These are phyloP conservation scores for Hylaeus anthracinus DNA, from an alignment of 1,140 invertebrate species.

Conservation along the genomic window DNA sequence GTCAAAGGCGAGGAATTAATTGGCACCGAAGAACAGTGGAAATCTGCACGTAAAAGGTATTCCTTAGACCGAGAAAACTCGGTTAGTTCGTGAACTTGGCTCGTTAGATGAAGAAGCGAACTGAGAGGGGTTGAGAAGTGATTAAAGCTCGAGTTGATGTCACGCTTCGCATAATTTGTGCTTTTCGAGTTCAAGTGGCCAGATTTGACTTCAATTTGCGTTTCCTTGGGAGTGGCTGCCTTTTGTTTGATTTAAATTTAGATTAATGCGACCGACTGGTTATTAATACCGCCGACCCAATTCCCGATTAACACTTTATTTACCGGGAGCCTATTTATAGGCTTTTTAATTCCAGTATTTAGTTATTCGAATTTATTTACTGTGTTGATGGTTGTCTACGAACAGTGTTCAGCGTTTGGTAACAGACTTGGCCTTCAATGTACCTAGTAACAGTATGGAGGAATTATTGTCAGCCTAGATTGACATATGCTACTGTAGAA, in stretches of 20 bases:
- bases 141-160: constrained; percentile 23
- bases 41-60: not conserved
- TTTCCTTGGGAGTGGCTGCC: not conserved
- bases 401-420: too few relatives aligned
- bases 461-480: too few relatives aligned
- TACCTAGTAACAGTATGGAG: too few relatives aligned
- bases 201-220: constrained; percentile 12
- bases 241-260: constrained; percentile 11
- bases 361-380: too few relatives aligned
- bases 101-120: constrained; percentile 18
- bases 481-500: too few relatives aligned
- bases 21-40: not conserved
- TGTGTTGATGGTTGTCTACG: too few relatives aligned
- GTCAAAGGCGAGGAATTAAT: not conserved
- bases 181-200: not conserved
- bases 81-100: constrained; percentile 29
- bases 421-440: too few relatives aligned
- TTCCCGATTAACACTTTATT: not conserved
- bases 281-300: constrained; percentile 2
- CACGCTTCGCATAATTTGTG: constrained; percentile 35
- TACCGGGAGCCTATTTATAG: too few relatives aligned
- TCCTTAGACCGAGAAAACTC: not conserved
- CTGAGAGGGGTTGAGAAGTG: not conserved
- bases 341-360: too few relatives aligned
- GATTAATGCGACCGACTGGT: not conserved